A percentile compares a stretch with the other conserved stretches of the same genome.
Evolutionary conservation across 1,140 invertebrate genomes (phyloP).

Genomic region (Brachionus rotundiformis): DNA sequence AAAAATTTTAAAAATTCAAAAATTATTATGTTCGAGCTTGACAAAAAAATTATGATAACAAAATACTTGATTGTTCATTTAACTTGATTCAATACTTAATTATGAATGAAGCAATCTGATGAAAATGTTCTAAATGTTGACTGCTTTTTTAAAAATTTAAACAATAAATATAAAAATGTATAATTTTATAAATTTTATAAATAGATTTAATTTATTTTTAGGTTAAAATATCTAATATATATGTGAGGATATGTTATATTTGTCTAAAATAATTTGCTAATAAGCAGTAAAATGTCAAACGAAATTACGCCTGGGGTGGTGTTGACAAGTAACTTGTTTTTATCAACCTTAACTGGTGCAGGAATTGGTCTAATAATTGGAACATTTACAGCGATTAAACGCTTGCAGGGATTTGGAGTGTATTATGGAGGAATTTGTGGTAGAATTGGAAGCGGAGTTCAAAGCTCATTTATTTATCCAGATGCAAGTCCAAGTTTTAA

Average conservation of each 20-base stretch:
- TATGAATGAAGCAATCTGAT: too few species aligned
- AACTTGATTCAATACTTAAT: too few species aligned
- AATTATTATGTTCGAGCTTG: background rate
- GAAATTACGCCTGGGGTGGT: background rate
- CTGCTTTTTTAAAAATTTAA: background rate
- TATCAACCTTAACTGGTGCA: background rate
- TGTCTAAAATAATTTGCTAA: background rate
- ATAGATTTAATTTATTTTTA: background rate
- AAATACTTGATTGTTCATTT: background rate
- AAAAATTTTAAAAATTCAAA: background rate
- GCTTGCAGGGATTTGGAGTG: background rate
- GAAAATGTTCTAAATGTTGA: too few species aligned
- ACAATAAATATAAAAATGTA: too few species aligned
- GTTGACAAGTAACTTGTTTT: background rate
- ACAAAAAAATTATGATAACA: background rate
- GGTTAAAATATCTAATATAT: background rate
- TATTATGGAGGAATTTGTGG: background rate
- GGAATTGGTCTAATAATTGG: background rate
- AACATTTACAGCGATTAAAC: background rate
- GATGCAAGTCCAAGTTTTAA: background rate
- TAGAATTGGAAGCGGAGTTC: constrained; percentile 10
- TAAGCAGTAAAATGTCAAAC: background rate
- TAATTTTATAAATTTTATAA: background rate
- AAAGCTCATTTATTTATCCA: background rate
- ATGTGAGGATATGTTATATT: background rate